phyloP scores from a whole-genome alignment of 1,140 invertebrate genomes.

The Drosophila paulistorum region DNA sequence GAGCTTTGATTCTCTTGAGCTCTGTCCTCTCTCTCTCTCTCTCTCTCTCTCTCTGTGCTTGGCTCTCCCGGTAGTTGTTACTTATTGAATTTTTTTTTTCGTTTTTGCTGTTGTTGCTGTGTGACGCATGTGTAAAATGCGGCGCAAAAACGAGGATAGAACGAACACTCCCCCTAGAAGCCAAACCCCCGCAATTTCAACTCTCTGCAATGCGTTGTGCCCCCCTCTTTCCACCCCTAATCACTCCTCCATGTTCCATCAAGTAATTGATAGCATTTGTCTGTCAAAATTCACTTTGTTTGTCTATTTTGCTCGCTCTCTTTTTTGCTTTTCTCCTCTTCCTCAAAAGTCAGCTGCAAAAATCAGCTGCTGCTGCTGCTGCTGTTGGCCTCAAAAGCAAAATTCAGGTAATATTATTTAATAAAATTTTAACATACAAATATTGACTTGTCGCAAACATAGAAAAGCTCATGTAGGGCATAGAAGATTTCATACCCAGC shows the following conservation, averaged over 20 bases:
- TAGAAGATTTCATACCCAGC: slow-evolving; percentile 57
- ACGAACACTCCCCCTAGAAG: slow-evolving; percentile 20
- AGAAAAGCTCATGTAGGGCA: slow-evolving; percentile 25
- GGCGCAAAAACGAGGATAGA: slow-evolving; percentile 48
- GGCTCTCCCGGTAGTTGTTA: slow-evolving; percentile 13
- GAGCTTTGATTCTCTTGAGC: slow-evolving; percentile 34
- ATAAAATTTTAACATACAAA: slow-evolving; percentile 50
- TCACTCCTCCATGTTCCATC: background rate
- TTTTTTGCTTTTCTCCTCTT: slow-evolving; percentile 1
- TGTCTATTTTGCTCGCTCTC: slow-evolving; percentile 31
- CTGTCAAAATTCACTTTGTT: slow-evolving; percentile 53
- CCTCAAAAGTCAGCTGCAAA: slow-evolving; percentile 52
- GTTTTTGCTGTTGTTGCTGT: slow-evolving; percentile 19
- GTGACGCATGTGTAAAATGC: slow-evolving; percentile 69
- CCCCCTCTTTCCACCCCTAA: background rate
- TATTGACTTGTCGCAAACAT: slow-evolving; percentile 47
- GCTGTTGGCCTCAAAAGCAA: slow-evolving; percentile 43
- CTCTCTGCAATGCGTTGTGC: background rate
- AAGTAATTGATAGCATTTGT: slow-evolving; percentile 47
- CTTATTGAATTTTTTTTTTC: slow-evolving; percentile 28
- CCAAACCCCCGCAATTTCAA: background rate
- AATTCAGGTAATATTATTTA: slow-evolving; percentile 72
- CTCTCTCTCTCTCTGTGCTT: slow-evolving; percentile 14
- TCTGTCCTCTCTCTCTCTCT: background rate
- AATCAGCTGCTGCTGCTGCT: slow-evolving; percentile 54